Percentiles rank a stretch among this genome's conserved stretches.
These are phyloP conservation scores for Physeter macrocephalus DNA, from an alignment of 2,113 vertebrate genomes.

Conservation along the genomic window DNA sequence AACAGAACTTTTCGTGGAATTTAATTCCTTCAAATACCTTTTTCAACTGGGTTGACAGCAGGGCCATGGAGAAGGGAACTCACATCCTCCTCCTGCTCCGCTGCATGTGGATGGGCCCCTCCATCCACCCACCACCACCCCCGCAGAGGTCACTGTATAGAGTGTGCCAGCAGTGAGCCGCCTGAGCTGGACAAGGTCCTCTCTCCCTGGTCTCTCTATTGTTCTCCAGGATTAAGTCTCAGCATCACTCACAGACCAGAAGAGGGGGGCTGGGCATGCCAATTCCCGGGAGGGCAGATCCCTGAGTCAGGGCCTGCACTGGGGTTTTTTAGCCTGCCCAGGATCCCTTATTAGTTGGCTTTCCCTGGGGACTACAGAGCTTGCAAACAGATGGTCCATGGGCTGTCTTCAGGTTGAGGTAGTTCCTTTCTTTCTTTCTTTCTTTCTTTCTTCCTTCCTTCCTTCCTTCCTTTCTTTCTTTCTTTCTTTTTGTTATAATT, in stretches of 20 bases:
- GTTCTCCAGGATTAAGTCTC: too few species aligned
- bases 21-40: slow-evolving; percentile 37
- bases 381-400: not conserved
- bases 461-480: rapidly evolving
- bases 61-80: not conserved
- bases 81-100: not conserved
- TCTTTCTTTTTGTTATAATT: too few species aligned
- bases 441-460: rapidly evolving
- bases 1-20: not conserved
- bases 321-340: not conserved
- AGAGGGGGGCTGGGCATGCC: not conserved
- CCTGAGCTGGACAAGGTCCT: not conserved
- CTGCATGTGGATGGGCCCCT: not conserved
- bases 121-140: rapidly evolving
- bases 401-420: not conserved
- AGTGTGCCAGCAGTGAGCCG: not conserved
- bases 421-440: not conserved
- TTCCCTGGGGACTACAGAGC: not conserved
- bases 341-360: not conserved
- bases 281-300: not conserved
- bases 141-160: rapidly evolving
- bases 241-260: not conserved
- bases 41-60: slow-evolving; percentile 31
- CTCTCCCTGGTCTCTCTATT: not conserved
- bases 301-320: not conserved